phyloP scores from a whole-genome alignment of 2,113 vertebrate species.

The Ctenomys sociabilis region DNA sequence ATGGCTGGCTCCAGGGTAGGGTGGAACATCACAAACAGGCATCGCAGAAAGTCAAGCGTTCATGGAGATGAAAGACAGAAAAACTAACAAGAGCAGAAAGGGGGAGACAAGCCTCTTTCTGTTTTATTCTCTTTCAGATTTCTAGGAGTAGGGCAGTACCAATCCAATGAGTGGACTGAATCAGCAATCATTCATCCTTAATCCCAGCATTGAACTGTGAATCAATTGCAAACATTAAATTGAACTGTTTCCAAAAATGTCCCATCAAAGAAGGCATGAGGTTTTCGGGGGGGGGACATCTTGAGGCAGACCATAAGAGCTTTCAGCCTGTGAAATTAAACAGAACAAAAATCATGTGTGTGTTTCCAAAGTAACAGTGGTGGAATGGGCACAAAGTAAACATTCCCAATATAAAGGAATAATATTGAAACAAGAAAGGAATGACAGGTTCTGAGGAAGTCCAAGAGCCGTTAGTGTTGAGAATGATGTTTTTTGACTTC shows the following conservation, averaged over 20 bases:
- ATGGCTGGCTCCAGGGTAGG: not conserved
- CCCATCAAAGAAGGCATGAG: not conserved
- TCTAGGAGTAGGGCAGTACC: not conserved
- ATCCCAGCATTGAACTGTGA: not conserved
- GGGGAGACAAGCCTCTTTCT: not conserved
- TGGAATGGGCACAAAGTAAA: not conserved
- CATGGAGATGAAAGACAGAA: not conserved
- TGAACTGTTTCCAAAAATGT: not conserved
- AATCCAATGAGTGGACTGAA: not conserved
- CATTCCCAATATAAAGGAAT: not conserved
- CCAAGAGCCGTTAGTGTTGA: not conserved
- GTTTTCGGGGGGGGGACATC: not conserved
- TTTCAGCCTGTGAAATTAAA: not conserved
- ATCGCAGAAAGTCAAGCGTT: not conserved
- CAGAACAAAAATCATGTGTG: not conserved
- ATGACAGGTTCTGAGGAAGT: not conserved
- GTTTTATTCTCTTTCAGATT: not conserved
- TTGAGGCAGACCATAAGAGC: not conserved
- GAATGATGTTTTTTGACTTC: not conserved
- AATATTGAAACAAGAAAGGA: not conserved
- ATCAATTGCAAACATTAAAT: not conserved
- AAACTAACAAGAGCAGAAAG: not conserved
- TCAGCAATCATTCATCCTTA: not conserved
- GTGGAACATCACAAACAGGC: not conserved
- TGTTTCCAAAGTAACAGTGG: not conserved